A percentile compares a stretch with the other conserved stretches of the same genome.
Evolutionary conservation across 2,888 invertebrate species (phyloP).

Genomic region (Panopea generosa): DNA sequence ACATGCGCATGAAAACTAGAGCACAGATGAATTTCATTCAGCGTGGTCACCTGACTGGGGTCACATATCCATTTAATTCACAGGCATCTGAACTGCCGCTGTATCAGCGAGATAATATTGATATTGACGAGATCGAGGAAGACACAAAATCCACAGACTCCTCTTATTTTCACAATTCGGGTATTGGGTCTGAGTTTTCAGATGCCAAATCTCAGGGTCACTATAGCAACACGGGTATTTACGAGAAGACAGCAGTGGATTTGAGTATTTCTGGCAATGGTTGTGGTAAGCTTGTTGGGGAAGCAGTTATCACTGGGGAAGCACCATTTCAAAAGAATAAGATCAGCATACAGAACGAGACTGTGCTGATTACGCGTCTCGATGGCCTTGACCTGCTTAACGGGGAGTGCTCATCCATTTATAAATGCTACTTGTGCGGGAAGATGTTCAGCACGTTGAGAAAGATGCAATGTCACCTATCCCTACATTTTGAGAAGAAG

Average conservation of each 20-base stretch:
- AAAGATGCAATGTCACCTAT: slow-evolving; percentile 82
- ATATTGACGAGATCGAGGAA: slow-evolving; percentile 48
- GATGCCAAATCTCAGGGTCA: slow-evolving; percentile 55
- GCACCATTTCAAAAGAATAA: slow-evolving; percentile 42
- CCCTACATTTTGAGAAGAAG: slow-evolving; percentile 80
- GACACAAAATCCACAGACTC: slow-evolving; percentile 50
- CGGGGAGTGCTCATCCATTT: slow-evolving; percentile 79
- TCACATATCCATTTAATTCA: neutral
- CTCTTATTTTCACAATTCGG: slow-evolving; percentile 44
- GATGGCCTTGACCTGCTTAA: slow-evolving; percentile 80
- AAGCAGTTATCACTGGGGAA: slow-evolving; percentile 8
- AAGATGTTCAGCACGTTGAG: slow-evolving; percentile 79
- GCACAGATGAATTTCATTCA: slow-evolving; percentile 60
- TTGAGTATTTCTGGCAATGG: slow-evolving; percentile 30
- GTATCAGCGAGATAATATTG: slow-evolving; percentile 14
- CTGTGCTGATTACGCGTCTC: slow-evolving; percentile 80
- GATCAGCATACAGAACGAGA: slow-evolving; percentile 78
- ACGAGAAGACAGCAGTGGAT: slow-evolving; percentile 44
- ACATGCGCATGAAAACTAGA: slow-evolving; percentile 75
- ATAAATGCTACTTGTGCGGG: slow-evolving; percentile 83
- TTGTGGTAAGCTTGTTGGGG: neutral
- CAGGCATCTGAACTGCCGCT: neutral
- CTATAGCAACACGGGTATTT: slow-evolving; percentile 45
- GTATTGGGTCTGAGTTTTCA: slow-evolving; percentile 27
- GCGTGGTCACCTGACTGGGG: slow-evolving; percentile 20